Conservation (phyloP, 2,888 invertebrate species). For the Drosophila subsilvestris region DNA sequence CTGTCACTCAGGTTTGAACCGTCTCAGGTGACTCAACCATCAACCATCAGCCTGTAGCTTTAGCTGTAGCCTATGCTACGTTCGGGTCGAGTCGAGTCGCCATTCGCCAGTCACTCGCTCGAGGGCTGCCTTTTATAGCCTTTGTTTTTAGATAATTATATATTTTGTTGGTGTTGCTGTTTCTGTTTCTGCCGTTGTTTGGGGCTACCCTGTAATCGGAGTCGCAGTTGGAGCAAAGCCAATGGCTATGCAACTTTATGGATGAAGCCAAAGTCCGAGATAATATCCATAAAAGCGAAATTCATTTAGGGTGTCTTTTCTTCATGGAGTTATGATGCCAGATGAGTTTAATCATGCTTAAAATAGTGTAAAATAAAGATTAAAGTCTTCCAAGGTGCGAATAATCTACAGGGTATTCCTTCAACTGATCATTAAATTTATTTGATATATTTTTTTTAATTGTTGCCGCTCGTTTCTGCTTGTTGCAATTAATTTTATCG, state of each 20-base stretch:
- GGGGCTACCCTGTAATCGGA: conserved; percentile 21
- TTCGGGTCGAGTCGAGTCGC: conserved; percentile 7
- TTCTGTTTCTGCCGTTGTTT: not conserved
- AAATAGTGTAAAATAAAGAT: too few species aligned
- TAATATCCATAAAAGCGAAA: not conserved
- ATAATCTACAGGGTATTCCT: conserved; percentile 7
- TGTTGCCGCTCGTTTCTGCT: conserved; percentile 23
- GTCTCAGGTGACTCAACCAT: conserved; percentile 75
- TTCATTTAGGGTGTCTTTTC: not conserved
- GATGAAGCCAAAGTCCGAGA: not conserved
- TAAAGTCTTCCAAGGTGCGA: too few species aligned
- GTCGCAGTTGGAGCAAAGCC: conserved; percentile 12
- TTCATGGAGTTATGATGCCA: not conserved
- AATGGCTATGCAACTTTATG: too few species aligned
- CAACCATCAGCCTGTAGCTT: conserved; percentile 34
- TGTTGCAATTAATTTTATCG: conserved; percentile 65
- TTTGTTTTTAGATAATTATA: conserved; percentile 38
- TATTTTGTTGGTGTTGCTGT: conserved; percentile 14
- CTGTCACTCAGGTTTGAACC: conserved; percentile 45
- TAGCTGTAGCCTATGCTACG: conserved; percentile 29
- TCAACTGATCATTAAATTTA: conserved; percentile 2
- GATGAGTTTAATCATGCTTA: not conserved
- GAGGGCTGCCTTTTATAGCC: conserved; percentile 45
- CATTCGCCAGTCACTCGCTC: conserved; percentile 26
- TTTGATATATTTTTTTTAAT: conserved; percentile 19